Evolutionary conservation across 2,888 invertebrate species (phyloP).

Genomic region (Andrena camellia): DNA sequence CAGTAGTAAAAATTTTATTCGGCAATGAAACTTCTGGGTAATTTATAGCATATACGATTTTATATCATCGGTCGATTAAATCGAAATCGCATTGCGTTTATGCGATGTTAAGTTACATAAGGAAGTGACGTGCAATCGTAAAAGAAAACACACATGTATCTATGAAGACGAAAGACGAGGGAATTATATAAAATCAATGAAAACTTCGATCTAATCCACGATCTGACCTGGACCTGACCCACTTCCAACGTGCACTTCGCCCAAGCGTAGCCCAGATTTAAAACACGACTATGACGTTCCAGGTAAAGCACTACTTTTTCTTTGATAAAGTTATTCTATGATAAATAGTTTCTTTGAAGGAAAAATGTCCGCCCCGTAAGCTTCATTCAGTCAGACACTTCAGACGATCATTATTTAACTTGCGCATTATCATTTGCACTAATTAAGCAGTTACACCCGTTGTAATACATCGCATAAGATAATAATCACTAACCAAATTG

Average conservation of each 20-base stretch:
- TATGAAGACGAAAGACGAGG: too few species aligned
- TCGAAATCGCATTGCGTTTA: neutral
- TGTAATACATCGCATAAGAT: neutral
- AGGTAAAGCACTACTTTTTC: neutral
- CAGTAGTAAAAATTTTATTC: too few species aligned
- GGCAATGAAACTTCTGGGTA: too few species aligned
- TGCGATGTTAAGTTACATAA: neutral
- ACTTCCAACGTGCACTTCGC: neutral
- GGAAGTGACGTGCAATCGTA: neutral
- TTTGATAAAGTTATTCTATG: neutral
- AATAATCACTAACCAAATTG: too few species aligned
- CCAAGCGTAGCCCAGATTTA: neutral
- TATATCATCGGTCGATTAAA: neutral
- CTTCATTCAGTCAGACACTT: too few species aligned
- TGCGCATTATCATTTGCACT: neutral
- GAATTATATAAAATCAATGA: slow-evolving; percentile 9
- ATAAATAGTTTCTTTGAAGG: neutral
- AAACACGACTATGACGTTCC: neutral
- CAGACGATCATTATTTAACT: neutral
- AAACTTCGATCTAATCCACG: neutral
- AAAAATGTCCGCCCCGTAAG: too few species aligned
- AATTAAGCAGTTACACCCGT: neutral
- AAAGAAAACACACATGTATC: slow-evolving; percentile 1
- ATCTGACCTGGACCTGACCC: slow-evolving; percentile 34
- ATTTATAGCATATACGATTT: neutral